Base-by-base conservation (phyloP, 2,888 invertebrate genomes). In the Aromia moschata region DNA sequence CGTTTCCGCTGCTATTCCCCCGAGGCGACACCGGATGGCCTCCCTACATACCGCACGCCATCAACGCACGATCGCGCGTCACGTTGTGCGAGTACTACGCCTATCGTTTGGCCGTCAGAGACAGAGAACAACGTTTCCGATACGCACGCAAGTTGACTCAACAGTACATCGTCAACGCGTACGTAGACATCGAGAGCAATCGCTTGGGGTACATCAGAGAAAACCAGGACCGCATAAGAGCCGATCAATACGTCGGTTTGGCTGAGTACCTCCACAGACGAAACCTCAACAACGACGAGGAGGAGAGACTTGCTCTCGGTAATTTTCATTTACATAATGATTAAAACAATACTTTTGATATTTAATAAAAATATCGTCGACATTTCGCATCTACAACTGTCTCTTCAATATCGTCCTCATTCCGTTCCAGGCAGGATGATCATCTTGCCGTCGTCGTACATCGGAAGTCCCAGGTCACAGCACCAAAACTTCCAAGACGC, bases 161-260 rank as follows among this genome's bases (percentile, higher is more conserved):
- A 43, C 64, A 61, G 14, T 61, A 61, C 17, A 25, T 58, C 11
- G 64, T 61, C 3, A 31, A 1, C 31, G n/a, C n/a, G n/a, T n/a
- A n/a, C n/a, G n/a, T n/a, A n/a, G n/a, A n/a, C n/a, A n/a, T n/a
- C n/a, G n/a, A 53, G 37, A 30, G 18, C 3, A 30, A 56, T n/a
- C 4, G 16, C 9, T 15, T 57, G 10, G 15, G 40, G 20, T 60
- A 30, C 4, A 36, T 25, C 30, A 12, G 12, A 9, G 5, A 10
- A 1, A 33, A 57, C 15, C 60, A 60, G 25, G 16, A 36, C 1
- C 30, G 56, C 18, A 10, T 60, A 1, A 2, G 56, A 7, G 25
- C 18, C 0, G 12, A 11, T 0, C 16, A 43, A 43, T 40, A 51
- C 11, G 51, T 38, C 16, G 30, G 1, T n/a, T n/a, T n/a, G n/a